A percentile compares a stretch with the other conserved stretches of the same genome.
phyloP scores from a whole-genome alignment of 2,113 vertebrate species.

The Trogon melanurus region DNA sequence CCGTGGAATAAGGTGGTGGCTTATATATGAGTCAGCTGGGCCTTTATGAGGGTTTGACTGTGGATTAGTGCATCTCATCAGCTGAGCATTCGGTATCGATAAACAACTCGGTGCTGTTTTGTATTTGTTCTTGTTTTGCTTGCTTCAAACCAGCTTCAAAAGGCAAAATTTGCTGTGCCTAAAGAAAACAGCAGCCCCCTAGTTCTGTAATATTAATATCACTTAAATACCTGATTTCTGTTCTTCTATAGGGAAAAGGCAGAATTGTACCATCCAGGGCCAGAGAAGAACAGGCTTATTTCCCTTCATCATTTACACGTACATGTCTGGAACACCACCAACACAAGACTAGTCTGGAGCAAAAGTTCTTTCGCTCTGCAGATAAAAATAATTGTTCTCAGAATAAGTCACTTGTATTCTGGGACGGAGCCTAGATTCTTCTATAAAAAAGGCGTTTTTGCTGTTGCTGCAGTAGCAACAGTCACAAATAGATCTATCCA shows the following conservation, averaged over 20 bases:
- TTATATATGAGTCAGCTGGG: neutral
- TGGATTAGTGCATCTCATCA: neutral
- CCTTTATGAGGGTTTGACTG: neutral
- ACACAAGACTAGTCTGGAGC: neutral
- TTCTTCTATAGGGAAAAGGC: neutral
- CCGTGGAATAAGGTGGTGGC: neutral
- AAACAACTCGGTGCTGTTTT: neutral
- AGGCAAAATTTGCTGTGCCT: neutral
- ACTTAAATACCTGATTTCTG: neutral
- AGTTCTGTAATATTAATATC: neutral
- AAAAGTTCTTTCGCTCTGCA: constrained; percentile 6
- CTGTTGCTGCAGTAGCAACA: constrained; percentile 32
- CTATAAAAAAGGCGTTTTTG: neutral
- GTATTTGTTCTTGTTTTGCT: neutral
- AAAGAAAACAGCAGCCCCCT: neutral
- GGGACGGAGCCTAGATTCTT: constrained; percentile 36
- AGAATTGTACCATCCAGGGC: neutral
- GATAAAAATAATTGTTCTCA: constrained; percentile 39
- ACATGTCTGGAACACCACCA: neutral
- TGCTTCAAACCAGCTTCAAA: neutral
- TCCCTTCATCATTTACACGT: neutral
- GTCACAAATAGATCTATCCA: constrained; percentile 26
- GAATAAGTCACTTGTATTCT: constrained; percentile 10
- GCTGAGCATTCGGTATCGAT: neutral
- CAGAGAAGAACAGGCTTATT: neutral